phyloP scores from a whole-genome alignment of 2,888 invertebrate species.

The Dascillus cervinus region DNA sequence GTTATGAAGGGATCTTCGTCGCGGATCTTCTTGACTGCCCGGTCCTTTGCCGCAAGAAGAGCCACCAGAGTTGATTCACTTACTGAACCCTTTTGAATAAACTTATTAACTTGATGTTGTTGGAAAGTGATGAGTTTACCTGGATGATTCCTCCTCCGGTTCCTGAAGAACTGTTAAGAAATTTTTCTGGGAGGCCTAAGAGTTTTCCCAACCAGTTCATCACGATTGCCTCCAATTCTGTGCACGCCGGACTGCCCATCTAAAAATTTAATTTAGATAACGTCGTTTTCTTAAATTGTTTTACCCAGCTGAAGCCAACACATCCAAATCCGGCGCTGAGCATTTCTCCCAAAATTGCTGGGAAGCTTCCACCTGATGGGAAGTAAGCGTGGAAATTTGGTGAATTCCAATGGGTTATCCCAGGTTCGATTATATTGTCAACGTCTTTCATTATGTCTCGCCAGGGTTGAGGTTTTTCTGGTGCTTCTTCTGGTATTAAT shows the following conservation, averaged over 20 bases:
- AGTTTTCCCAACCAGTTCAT: conserved; percentile 91
- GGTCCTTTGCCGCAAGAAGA: conserved; percentile 67
- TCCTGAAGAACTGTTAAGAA: conserved; percentile 66
- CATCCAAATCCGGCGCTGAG: conserved; percentile 75
- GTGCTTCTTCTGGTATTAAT: conserved; percentile 74
- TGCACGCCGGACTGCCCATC: conserved; percentile 58
- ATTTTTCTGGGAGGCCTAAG: conserved; percentile 70
- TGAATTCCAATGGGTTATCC: conserved; percentile 91
- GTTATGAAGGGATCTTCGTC: conserved; percentile 51
- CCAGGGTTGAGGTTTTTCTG: conserved; percentile 78
- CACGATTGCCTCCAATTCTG: conserved; percentile 82
- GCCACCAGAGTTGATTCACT: conserved; percentile 82
- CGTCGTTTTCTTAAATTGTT: too few relatives aligned
- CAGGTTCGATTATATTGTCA: conserved; percentile 83
- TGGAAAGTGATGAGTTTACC: conserved; percentile 39
- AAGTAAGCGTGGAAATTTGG: conserved; percentile 91
- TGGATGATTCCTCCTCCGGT: conserved; percentile 79
- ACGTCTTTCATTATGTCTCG: conserved; percentile 81
- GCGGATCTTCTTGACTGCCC: conserved; percentile 51
- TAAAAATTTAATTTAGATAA: too few relatives aligned
- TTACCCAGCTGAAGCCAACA: conserved; percentile 88
- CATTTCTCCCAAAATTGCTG: conserved; percentile 77
- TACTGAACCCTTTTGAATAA: conserved; percentile 74
- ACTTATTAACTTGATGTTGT: conserved; percentile 3
- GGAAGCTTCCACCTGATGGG: conserved; percentile 77